Percentiles rank a stretch among this genome's conserved stretches.
These are phyloP conservation scores for Cacatua alba DNA, from an alignment of 2,113 vertebrate species.

Conservation along the genomic window DNA sequence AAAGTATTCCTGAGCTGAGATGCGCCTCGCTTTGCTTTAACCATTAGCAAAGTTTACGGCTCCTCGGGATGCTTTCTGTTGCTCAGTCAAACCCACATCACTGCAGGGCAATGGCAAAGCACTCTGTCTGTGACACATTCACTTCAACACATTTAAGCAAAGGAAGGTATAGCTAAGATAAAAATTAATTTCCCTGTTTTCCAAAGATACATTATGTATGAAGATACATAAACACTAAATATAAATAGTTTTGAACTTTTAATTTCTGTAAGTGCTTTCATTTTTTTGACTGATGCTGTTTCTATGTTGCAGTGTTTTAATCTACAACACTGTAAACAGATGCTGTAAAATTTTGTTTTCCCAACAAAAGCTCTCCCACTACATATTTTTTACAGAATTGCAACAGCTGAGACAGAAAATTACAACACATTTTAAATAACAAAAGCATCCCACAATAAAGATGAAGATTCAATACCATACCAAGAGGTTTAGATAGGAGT, in stretches of 20 bases:
- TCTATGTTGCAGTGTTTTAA: not conserved
- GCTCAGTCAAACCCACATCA: not conserved
- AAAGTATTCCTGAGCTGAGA: not conserved
- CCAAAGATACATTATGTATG: not conserved
- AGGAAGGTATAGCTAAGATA: not conserved
- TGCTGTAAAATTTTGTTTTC: not conserved
- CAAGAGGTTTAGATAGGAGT: not conserved
- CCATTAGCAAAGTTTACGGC: not conserved
- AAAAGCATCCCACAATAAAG: not conserved
- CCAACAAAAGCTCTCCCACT: not conserved
- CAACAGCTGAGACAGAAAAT: not conserved
- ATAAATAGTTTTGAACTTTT: not conserved
- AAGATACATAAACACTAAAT: not conserved
- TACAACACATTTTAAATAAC: not conserved
- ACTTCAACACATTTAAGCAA: not conserved
- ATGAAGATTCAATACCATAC: not conserved
- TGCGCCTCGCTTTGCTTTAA: not conserved
- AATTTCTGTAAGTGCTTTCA: not conserved
- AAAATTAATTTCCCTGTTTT: not conserved
- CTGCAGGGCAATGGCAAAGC: not conserved
- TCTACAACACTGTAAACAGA: not conserved
- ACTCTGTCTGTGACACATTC: not conserved
- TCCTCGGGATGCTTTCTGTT: not conserved
- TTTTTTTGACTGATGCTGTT: not conserved
- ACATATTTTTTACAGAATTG: not conserved